Evolutionary conservation across 2,113 vertebrate genomes (phyloP).

Genomic region (Albula goreensis): DNA sequence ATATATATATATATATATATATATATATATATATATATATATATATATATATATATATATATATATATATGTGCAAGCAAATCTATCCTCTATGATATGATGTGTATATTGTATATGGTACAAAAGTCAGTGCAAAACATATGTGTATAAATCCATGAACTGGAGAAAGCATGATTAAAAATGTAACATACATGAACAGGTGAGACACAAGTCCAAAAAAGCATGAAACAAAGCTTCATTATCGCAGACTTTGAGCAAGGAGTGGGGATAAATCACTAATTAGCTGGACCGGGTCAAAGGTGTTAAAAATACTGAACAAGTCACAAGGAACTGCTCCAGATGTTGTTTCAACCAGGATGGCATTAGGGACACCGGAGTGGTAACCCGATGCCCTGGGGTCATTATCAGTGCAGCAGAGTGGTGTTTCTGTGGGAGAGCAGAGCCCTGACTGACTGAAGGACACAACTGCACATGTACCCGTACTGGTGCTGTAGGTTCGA

Average conservation of each 20-base stretch:
- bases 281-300: constrained; percentile 68
- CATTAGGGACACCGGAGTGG: not conserved
- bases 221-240: constrained; percentile 35
- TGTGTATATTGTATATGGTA: no score
- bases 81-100: no score
- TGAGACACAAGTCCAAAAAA: constrained; percentile 37
- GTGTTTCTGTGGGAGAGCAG: constrained; percentile 3
- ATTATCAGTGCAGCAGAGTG: constrained; percentile 16
- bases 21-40: not conserved
- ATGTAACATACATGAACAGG: constrained; percentile 33
- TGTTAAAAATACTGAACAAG: constrained; percentile 17
- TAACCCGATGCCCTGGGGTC: not conserved
- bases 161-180: not conserved
- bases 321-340: constrained; percentile 21
- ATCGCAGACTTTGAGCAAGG: constrained; percentile 43
- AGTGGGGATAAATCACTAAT: constrained; percentile 65
- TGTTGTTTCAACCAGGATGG: not conserved
- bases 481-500: no score
- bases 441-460: not conserved
- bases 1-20: not conserved
- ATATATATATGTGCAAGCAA: not conserved
- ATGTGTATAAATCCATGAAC: not conserved
- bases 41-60: not conserved
- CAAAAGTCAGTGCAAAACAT: not conserved
- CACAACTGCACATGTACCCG: not conserved